phyloP scores from a whole-genome alignment of 2,113 vertebrate species.

The Marcusenius ussheri region DNA sequence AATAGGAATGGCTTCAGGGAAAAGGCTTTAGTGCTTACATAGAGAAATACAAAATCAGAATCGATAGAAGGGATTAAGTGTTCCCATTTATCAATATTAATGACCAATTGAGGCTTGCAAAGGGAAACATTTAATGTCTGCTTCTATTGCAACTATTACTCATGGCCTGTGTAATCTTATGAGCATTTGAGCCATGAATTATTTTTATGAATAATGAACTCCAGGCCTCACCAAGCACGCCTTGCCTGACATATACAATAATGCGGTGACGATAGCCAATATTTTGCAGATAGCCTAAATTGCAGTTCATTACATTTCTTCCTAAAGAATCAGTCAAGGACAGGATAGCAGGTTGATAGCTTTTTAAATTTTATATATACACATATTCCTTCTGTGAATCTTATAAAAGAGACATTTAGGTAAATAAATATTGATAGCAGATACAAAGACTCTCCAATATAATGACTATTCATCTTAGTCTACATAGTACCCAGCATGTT shows the following conservation, averaged over 20 bases:
- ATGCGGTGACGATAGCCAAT: neutral
- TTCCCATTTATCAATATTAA: conserved; percentile 15
- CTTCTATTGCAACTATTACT: conserved; percentile 5
- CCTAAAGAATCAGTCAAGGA: neutral
- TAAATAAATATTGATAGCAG: neutral
- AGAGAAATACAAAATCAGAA: conserved; percentile 12
- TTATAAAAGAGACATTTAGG: neutral
- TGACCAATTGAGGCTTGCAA: neutral
- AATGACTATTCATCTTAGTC: neutral
- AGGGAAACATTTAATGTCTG: conserved; percentile 2
- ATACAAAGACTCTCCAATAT: neutral
- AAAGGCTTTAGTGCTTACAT: conserved; percentile 5
- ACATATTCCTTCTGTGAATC: neutral
- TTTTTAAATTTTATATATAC: neutral
- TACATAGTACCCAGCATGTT: neutral
- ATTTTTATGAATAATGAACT: conserved; percentile 9
- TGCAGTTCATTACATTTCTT: neutral
- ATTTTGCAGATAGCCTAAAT: neutral
- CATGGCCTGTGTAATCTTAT: neutral
- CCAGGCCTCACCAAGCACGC: neutral
- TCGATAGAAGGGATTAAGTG: conserved; percentile 1
- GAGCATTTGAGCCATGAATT: conserved; percentile 4
- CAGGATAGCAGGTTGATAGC: neutral
- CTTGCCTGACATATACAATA: neutral
- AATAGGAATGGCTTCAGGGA: neutral